phyloP scores from a whole-genome alignment of 2,113 vertebrate species.

The Datnioides undecimradiatus region DNA sequence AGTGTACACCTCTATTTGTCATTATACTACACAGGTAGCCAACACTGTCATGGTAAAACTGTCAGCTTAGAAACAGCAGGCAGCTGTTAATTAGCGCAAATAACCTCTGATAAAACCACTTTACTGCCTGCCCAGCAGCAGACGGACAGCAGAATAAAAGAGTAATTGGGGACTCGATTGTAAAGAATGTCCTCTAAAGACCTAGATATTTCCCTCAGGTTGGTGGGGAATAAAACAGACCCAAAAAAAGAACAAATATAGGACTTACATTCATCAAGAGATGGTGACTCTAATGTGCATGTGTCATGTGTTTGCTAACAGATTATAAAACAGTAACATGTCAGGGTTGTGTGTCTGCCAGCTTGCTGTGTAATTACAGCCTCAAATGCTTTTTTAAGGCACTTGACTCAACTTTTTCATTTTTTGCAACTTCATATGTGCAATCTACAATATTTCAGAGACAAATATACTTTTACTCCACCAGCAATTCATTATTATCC shows the following conservation, averaged over 20 bases:
- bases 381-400: too few species aligned
- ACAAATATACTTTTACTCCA: too few species aligned
- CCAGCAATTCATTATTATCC: too few species aligned
- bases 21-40: too few species aligned
- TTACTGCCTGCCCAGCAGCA: background rate
- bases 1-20: background rate
- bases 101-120: background rate
- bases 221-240: background rate
- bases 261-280: background rate
- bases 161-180: background rate
- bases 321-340: background rate
- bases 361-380: background rate
- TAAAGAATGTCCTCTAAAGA: background rate
- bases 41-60: background rate
- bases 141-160: background rate
- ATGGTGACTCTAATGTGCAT: background rate
- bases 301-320: background rate
- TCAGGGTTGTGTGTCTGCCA: too few species aligned
- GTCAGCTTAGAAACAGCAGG: background rate
- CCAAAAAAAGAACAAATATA: background rate
- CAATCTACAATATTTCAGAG: too few species aligned
- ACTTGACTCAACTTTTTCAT: too few species aligned
- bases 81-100: background rate
- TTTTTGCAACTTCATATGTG: too few species aligned
- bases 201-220: background rate